Conservation (phyloP, 2,888 invertebrate species). For the Lepidochitona cinerea region DNA sequence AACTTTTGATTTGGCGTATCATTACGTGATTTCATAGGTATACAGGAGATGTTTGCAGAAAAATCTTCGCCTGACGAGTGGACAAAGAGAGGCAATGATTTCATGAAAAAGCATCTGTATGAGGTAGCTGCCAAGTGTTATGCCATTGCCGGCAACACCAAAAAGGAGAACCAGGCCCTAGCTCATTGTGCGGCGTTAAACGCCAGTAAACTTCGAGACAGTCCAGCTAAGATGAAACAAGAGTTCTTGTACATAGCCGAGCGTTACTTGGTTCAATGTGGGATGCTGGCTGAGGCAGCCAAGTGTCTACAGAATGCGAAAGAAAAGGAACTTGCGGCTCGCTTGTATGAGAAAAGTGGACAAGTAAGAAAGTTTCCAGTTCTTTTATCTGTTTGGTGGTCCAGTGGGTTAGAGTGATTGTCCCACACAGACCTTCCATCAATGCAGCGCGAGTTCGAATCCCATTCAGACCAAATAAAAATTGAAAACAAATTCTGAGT, state of each 20-base stretch:
- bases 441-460: no score
- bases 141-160: conserved; percentile 36
- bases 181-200: conserved; percentile 54
- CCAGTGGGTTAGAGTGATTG: no score
- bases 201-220: conserved; percentile 32
- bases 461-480: no score
- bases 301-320: conserved; percentile 16
- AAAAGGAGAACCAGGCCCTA: conserved; percentile 44
- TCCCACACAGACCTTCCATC: no score
- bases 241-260: conserved; percentile 50
- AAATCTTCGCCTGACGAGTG: conserved; percentile 52
- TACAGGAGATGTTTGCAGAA: conserved; percentile 52
- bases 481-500: no score
- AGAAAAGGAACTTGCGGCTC: conserved; percentile 15
- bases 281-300: conserved; percentile 14
- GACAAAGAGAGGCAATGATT: conserved; percentile 52
- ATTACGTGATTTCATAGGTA: no score
- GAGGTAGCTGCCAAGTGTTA: conserved; percentile 61
- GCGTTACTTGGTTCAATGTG: conserved; percentile 35
- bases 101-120: conserved; percentile 52
- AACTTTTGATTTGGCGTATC: no score
- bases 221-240: conserved; percentile 43
- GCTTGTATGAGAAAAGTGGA: conserved; percentile 19
- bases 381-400: not conserved
- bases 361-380: not conserved